phyloP scores from a whole-genome alignment of 2,797 vertebrate genomes.

The Orestias chungarensis region DNA sequence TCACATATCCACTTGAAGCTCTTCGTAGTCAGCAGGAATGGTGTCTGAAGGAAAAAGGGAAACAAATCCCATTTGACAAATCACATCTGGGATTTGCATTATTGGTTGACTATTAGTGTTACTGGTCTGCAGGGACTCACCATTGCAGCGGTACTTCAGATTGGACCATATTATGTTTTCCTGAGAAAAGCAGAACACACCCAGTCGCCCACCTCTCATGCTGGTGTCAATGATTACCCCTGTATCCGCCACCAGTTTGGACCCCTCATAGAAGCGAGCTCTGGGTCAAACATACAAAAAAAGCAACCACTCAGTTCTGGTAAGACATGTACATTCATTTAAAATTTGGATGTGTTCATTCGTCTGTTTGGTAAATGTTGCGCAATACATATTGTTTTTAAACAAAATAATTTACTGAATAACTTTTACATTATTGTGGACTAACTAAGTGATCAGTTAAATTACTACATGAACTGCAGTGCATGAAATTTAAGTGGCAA shows the following conservation, averaged over 20 bases:
- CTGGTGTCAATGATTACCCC: slow-evolving; percentile 93
- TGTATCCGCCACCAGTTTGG: slow-evolving; percentile 92
- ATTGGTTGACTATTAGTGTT: not conserved
- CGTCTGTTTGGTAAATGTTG: not conserved
- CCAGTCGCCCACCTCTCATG: slow-evolving; percentile 96
- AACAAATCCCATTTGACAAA: not conserved
- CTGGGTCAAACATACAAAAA: slow-evolving; percentile 67
- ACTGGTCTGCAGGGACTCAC: slow-evolving; percentile 74
- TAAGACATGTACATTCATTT: not conserved
- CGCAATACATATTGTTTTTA: not conserved
- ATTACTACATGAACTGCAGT: not conserved
- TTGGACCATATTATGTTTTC: slow-evolving; percentile 99
- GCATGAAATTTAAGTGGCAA: not conserved
- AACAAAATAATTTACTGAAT: not conserved
- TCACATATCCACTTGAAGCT: slow-evolving; percentile 38
- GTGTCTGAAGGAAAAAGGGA: slow-evolving; percentile 81
- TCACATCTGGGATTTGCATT: not conserved
- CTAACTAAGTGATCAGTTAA: not conserved
- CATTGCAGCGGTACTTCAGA: slow-evolving; percentile 97
- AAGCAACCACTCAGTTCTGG: slow-evolving; percentile 1
- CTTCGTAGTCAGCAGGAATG: slow-evolving; percentile 91
- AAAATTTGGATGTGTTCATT: not conserved
- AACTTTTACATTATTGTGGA: not conserved
- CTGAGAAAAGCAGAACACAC: slow-evolving; percentile 99
- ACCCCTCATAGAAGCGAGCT: slow-evolving; percentile 94